Percentiles rank a stretch among this genome's conserved stretches.
phyloP scores from a whole-genome alignment of 2,113 vertebrate species.

The Ammodytes dubius region DNA sequence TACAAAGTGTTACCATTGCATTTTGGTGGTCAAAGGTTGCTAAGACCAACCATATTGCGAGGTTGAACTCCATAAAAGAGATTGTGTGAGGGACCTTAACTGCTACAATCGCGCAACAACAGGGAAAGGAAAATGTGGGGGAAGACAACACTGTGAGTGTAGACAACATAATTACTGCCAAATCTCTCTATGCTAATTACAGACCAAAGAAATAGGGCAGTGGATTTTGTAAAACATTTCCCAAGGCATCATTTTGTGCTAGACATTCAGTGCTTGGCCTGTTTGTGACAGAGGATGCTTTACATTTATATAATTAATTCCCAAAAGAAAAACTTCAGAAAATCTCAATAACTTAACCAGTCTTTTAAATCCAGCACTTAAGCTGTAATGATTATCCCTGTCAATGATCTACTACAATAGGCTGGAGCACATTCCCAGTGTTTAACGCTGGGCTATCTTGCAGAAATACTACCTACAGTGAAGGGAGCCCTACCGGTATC shows the following conservation, averaged over 20 bases:
- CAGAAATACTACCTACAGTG: conserved; percentile 11
- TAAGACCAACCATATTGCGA: too few species aligned
- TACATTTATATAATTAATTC: not conserved
- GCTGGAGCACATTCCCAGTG: conserved; percentile 18
- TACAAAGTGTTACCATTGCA: too few species aligned
- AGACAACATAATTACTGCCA: conserved; percentile 62
- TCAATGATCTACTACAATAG: conserved; percentile 20
- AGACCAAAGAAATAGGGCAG: conserved; percentile 52
- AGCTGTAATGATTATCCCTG: not conserved
- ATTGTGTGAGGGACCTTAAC: not conserved
- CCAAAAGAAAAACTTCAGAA: not conserved
- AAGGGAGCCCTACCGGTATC: too few species aligned
- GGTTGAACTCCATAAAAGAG: not conserved
- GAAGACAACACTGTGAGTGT: conserved; percentile 32
- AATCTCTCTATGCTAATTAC: conserved; percentile 62
- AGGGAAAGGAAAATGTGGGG: conserved; percentile 8
- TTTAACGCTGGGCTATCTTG: conserved; percentile 4
- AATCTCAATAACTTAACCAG: conserved; percentile 1
- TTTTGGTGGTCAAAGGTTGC: too few species aligned
- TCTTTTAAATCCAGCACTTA: conserved; percentile 18
- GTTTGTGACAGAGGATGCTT: conserved; percentile 29
- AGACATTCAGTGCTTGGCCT: conserved; percentile 17
- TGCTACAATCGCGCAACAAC: conserved; percentile 9
- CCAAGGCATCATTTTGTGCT: conserved; percentile 24
- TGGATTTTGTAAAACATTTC: conserved; percentile 48